phyloP scores from a whole-genome alignment of 2,797 vertebrate species.

The Picus viridis region DNA sequence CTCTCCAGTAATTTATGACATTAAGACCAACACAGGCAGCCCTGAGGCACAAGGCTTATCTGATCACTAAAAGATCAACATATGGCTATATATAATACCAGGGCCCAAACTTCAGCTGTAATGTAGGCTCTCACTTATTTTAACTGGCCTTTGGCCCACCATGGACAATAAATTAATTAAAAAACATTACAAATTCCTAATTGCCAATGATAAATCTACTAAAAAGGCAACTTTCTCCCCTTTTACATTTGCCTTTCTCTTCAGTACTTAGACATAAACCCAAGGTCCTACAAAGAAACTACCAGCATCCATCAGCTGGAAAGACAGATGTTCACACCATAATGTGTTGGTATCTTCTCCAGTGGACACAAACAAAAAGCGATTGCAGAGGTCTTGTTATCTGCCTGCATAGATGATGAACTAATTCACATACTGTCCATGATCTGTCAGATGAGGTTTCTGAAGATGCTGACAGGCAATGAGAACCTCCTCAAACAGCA shows the following conservation, averaged over 20 bases:
- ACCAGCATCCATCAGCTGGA: background rate
- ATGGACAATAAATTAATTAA: background rate
- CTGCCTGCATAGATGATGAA: background rate
- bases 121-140: background rate
- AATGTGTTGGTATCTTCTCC: background rate
- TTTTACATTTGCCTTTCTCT: background rate
- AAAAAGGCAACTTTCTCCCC: background rate
- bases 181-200: background rate
- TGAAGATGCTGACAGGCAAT: background rate
- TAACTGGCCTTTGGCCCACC: background rate
- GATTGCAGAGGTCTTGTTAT: background rate
- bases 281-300: background rate
- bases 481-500: background rate
- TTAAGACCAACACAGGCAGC: background rate
- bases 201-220: background rate
- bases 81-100: background rate
- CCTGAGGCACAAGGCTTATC: background rate
- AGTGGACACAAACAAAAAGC: background rate
- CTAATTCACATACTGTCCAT: background rate
- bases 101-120: background rate
- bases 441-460: background rate
- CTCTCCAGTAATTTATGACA: constrained; percentile 12
- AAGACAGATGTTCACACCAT: background rate
- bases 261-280: background rate
- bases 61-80: background rate